These are phyloP conservation scores for Perca schrenkii DNA, from an alignment of 2,113 vertebrate species.

Conservation along the genomic window DNA sequence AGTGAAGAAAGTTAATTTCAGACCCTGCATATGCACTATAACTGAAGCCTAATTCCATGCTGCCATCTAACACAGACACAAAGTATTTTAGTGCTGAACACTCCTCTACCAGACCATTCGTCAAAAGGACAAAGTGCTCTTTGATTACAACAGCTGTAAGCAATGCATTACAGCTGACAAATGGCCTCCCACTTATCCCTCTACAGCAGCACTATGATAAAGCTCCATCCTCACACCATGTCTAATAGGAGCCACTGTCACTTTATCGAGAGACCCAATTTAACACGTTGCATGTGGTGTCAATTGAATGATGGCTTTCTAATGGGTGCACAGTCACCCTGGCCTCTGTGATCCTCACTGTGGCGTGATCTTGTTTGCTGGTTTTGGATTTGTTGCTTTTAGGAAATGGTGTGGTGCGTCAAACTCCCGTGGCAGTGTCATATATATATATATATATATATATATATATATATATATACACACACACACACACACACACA, in stretches of 20 bases:
- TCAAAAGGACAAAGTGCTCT: constrained; percentile 78
- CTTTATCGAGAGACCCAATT: constrained; percentile 44
- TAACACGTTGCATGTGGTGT: constrained; percentile 31
- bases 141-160: constrained; percentile 77
- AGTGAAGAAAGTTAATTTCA: too few relatives aligned
- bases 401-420: not conserved
- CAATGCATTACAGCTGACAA: constrained; percentile 71
- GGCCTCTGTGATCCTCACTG: not conserved
- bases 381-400: not conserved
- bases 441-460: too few relatives aligned
- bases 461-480: too few relatives aligned
- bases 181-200: constrained; percentile 72
- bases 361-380: not conserved
- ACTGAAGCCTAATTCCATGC: constrained; percentile 20
- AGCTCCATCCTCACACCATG: constrained; percentile 47
- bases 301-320: constrained; percentile 47
- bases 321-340: constrained; percentile 14
- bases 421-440: not conserved
- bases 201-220: constrained; percentile 55
- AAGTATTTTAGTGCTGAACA: constrained; percentile 34
- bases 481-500: too few relatives aligned
- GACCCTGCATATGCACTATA: not conserved
- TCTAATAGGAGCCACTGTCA: constrained; percentile 61
- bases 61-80: constrained; percentile 4
- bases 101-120: constrained; percentile 47